Evolutionary conservation across 2,113 vertebrate genomes (phyloP), one percentile per base, ranked within the genome.

Genomic region (Aphelocoma coerulescens): DNA sequence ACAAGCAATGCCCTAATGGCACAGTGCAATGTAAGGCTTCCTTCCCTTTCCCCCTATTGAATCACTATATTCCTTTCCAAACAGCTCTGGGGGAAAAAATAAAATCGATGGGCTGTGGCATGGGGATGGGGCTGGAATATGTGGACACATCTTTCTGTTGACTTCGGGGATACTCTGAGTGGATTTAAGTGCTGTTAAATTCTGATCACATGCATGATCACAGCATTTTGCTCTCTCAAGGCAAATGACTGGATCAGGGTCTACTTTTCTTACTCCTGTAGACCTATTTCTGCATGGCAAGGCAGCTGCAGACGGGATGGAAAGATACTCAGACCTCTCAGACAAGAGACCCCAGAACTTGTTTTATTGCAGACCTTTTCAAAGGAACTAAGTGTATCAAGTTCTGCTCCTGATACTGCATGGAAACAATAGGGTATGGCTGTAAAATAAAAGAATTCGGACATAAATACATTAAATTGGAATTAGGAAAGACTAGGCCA

Each of bases 371-470:
- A 76, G 79, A 59, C 13, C 32, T 89, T 76, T 89, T 33, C 65
- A 76, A 85, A 92, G 68, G 92, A 91, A 46, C 63, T 23, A 32
- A 76, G 57, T 24, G 65, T 84, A 89, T 94, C 76, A 57, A 87
- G 76, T 89, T 94, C 46, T 80, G 22, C 22, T 92, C 88, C 67
- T 59, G 68, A 86, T 85, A 80, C 14, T 18, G 52, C 48, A 30
- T 5, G 65, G 63, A 61, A 92, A 95, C 86, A 95, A 96, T 71
- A 43, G 35, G 73, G 30, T 44, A 52, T 11, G 72, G 90, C 89
- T 91, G 71, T 89, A 93, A 95, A 95, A 93, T 21, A 75, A 49
- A 93, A 84, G 76, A 96, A 97, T 89, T 92, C 93, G 94, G 89
- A 96, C 91, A 86, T 75, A 95, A 91, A 85, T 83, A 62, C 16